These are phyloP conservation scores for Excalfactoria chinensis DNA, from an alignment of 2,113 vertebrate genomes.

Conservation along the genomic window DNA sequence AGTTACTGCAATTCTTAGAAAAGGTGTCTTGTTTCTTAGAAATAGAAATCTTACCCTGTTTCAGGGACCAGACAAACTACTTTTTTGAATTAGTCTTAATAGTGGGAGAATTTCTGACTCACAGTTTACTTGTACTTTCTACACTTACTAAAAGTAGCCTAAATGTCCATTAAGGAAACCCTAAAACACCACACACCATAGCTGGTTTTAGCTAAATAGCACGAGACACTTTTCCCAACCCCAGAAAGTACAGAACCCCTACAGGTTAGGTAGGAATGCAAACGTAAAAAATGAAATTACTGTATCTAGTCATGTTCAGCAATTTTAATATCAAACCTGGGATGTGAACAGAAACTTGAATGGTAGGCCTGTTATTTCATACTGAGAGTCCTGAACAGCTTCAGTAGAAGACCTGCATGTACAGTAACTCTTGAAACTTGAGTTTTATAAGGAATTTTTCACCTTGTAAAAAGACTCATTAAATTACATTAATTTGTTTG, in stretches of 20 bases:
- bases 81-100: background rate
- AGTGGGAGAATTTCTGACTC: background rate
- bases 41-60: background rate
- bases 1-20: background rate
- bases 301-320: background rate
- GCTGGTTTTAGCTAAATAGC: background rate
- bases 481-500: background rate
- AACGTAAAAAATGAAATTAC: background rate
- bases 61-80: background rate
- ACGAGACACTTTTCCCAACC: fast-evolving
- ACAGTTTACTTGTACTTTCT: fast-evolving
- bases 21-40: background rate
- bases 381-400: background rate
- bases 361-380: background rate
- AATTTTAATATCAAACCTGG: background rate
- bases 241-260: background rate
- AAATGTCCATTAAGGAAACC: background rate
- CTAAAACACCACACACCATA: background rate
- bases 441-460: background rate
- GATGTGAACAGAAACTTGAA: background rate
- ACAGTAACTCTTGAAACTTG: background rate
- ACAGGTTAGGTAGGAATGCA: background rate
- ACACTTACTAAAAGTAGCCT: background rate
- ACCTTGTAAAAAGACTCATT: background rate
- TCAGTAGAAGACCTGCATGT: background rate